Base-by-base conservation (phyloP, 2,113 vertebrate genomes). In the Ascaphus truei region DNA sequence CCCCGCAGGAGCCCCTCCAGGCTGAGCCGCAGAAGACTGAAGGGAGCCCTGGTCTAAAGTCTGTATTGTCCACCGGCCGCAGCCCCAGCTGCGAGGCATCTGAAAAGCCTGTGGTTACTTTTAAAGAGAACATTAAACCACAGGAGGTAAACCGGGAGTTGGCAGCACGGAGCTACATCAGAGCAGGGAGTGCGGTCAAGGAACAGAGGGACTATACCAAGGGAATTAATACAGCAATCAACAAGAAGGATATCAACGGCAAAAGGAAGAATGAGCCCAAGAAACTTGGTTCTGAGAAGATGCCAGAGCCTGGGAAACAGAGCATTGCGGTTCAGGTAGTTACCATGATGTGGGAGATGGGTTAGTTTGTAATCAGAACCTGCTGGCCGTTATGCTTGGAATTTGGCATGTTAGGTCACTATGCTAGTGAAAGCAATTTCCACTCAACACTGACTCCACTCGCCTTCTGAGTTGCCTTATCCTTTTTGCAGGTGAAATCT, bases 91-190 rank as follows among this genome's bases (percentile, higher is more conserved):
- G 91, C 2, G 95, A 98, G 10, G 11, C 85, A 2, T 82, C 87
- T 48, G 96, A 98, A 66, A 93, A 96, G 18, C 96, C 94, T 1
- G 84, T 96, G 74, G 95, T 98, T 75, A 98, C 96, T 0, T 98
- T 98, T 83, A 98, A 98, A 75, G 97, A 99, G 85, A 98, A 98
- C 78, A 95, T 96, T 84, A 98, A 98, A 77, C 96, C 96, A 3
- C 79, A 92, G 25, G 96, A 98, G 74, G 85, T 80, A 61, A 92
- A 89, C 83, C 90, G 93, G 45, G 96, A 98, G 6, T 15, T 59
- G 23, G 85, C 81, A 3, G 81, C 80, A 9, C 85, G 92, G 41
- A 87, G 74, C 76, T 92, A 90, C 34, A 11, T 33, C 9, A 71
- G 57, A 71, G 88, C 89, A 18, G 84, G 79, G 52, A 96, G 95